A percentile compares a stretch with the other conserved stretches of the same genome.
Conservation (phyloP, 2,797 vertebrate genomes). For the Alcedo atthis region DNA sequence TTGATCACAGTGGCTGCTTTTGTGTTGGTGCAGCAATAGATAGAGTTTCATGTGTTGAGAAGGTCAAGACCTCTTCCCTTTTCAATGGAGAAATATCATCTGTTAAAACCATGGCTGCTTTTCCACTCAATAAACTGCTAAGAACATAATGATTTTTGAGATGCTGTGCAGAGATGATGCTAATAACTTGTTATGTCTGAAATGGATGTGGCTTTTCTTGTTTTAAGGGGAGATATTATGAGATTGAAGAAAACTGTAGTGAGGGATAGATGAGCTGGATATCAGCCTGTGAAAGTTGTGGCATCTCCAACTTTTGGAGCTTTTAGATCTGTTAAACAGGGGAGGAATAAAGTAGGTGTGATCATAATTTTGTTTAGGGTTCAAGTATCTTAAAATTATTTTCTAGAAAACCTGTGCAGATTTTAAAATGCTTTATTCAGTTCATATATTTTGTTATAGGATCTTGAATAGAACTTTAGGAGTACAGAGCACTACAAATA, state of each 20-base stretch:
- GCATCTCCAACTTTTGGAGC: background rate
- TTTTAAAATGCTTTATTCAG: background rate
- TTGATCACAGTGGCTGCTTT: background rate
- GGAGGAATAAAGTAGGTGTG: background rate
- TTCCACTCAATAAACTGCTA: background rate
- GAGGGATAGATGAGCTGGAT: background rate
- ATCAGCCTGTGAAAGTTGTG: background rate
- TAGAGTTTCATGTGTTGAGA: background rate
- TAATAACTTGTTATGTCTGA: background rate
- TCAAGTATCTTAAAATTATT: background rate
- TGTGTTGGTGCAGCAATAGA: background rate
- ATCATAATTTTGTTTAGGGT: background rate
- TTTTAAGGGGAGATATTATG: background rate
- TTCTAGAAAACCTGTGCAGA: background rate
- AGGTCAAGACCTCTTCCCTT: constrained; percentile 41
- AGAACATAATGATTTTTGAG: background rate
- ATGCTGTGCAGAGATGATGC: background rate
- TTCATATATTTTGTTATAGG: background rate
- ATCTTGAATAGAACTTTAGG: background rate
- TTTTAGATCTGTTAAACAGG: background rate
- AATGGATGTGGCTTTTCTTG: background rate
- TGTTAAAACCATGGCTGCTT: background rate
- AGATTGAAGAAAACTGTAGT: background rate
- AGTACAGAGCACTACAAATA: background rate
- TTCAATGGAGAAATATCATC: background rate